These are phyloP conservation scores for Epistrophella euchroma DNA, from an alignment of 2,888 invertebrate genomes.

Conservation along the genomic window DNA sequence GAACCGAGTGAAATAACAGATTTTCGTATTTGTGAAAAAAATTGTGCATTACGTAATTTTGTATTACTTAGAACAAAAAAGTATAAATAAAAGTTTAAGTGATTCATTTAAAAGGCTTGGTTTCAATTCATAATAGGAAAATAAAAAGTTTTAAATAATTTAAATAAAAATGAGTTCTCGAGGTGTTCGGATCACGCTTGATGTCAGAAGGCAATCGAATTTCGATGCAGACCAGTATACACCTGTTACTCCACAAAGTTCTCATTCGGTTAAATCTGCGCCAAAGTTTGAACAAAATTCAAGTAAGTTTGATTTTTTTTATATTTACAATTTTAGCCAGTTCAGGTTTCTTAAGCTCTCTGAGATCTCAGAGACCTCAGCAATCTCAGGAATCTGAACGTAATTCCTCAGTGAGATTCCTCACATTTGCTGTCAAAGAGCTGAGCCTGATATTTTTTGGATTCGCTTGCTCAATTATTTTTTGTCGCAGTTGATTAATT, in stretches of 20 bases:
- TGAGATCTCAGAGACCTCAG: too few relatives aligned
- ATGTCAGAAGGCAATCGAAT: conserved; percentile 24
- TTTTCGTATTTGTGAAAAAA: background rate
- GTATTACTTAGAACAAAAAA: background rate
- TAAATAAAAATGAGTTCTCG: conserved; percentile 77
- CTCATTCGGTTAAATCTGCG: background rate
- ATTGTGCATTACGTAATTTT: conserved; percentile 22
- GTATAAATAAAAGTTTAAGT: background rate
- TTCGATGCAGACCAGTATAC: conserved; percentile 32
- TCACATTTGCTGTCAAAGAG: too few relatives aligned
- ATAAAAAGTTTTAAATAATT: background rate
- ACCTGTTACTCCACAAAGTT: conserved; percentile 24
- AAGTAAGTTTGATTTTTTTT: conserved; percentile 23
- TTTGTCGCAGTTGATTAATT: too few relatives aligned
- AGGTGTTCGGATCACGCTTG: conserved; percentile 75
- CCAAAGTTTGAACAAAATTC: conserved; percentile 24
- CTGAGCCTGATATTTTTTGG: too few relatives aligned
- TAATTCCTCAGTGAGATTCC: too few relatives aligned
- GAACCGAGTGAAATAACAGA: background rate
- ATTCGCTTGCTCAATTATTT: too few relatives aligned
- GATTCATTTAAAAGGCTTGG: conserved; percentile 3
- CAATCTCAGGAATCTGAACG: too few relatives aligned
- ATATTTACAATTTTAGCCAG: too few relatives aligned
- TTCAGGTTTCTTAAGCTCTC: too few relatives aligned
- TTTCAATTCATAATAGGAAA: background rate